Conservation (phyloP, 2,888 invertebrate species). For the Oithona nana region DNA sequence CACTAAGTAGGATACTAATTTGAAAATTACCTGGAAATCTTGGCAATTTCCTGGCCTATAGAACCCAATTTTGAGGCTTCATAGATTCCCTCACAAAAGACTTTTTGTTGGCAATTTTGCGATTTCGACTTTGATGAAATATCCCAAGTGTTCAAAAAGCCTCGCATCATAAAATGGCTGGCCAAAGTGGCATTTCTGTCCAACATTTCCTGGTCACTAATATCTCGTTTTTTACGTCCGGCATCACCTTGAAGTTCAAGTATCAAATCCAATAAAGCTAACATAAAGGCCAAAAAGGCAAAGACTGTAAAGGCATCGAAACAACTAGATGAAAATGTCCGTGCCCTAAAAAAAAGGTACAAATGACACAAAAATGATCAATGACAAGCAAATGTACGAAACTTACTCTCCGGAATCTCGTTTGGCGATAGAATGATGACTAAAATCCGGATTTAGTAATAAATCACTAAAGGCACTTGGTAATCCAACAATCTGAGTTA, state of each 20-base stretch:
- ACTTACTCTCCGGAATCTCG: not conserved
- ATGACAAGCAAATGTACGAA: not conserved
- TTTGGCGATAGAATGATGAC: not conserved
- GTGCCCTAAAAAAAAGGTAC: not conserved
- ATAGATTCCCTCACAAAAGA: not conserved
- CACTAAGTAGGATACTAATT: no score
- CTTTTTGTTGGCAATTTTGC: not conserved
- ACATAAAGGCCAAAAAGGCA: not conserved
- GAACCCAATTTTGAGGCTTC: not conserved
- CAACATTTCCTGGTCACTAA: not conserved
- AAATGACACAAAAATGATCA: not conserved
- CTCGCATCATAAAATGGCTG: not conserved
- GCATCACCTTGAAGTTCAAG: not conserved
- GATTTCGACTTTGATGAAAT: not conserved
- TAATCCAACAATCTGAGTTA: not conserved
- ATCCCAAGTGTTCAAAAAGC: not conserved
- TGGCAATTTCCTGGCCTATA: not conserved
- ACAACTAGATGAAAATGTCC: not conserved
- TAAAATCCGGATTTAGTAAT: not conserved
- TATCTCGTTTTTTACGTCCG: not conserved
- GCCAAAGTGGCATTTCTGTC: not conserved
- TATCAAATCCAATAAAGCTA: not conserved
- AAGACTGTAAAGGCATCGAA: not conserved
- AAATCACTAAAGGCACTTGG: not conserved
- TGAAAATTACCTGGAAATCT: not conserved